Base-by-base conservation (phyloP, 2,113 vertebrate species). In the Cynoglossus semilaevis region DNA sequence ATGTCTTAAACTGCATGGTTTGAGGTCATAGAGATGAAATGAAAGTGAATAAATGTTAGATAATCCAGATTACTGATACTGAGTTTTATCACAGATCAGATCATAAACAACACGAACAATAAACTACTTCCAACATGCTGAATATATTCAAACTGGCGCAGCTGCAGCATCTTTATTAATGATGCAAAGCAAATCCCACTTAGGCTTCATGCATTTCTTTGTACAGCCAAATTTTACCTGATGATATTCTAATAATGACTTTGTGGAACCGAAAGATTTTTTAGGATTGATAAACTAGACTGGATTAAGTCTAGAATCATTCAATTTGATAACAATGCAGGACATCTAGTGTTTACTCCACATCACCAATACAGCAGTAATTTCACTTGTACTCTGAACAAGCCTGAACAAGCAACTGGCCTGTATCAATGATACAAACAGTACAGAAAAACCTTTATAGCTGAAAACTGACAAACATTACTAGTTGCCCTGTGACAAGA, bases 171-270 rank as follows among this genome's bases (percentile, higher is more conserved):
- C 58, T 66, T 71, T 14, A 60, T 4, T 16, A 72, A 46, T 6
- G 9, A 57, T 34, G 22, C 62, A 61, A 40, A 74, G 67, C 55
- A 80, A 71, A 74, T 70, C 79, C 78, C 81, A 78, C 69, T 55
- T 54, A 68, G 64, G 72, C 58, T 64, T 77, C 81, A 81, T 80
- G 81, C 79, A 70, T 57, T 63, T 58, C 49, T 47, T 35, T 36
- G 5, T 8, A 12, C 19, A 67, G 38, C 15, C 16, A 18, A 6
- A 29, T 6, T 51, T 16, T 49, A 53, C 17, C 19, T 43, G 15
- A 29, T 40, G 9, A 4, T 11, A 10, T 43, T 15, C 40, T 5
- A 15, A 1, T 16, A 34, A 11, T 37, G 15, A 29, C 11, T 14
- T 29, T 36, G 8, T 7, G 51, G 29, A 16, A 22, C 6, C 15